A percentile compares a stretch with the other conserved stretches of the same genome.
These are phyloP conservation scores for Perizoma flavofasciatum DNA, from an alignment of 2,888 invertebrate species.

Conservation along the genomic window DNA sequence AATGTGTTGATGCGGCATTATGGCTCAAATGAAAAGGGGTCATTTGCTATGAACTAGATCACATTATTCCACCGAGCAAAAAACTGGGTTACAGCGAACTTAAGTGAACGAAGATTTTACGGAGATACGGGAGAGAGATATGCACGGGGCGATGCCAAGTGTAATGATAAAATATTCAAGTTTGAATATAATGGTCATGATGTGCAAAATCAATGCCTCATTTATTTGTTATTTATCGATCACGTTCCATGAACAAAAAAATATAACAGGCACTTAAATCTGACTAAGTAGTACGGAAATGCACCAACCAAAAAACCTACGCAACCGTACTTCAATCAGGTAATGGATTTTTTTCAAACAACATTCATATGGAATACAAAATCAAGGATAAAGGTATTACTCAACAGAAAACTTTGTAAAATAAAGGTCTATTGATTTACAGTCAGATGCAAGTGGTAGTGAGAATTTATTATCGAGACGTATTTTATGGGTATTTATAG, in stretches of 20 bases:
- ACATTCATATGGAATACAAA: constrained; percentile 13
- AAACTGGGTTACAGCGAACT: constrained; percentile 42
- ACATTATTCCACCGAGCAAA: constrained; percentile 34
- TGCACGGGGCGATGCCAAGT: constrained; percentile 9
- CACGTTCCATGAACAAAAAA: constrained; percentile 15
- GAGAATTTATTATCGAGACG: constrained; percentile 30
- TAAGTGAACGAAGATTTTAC: constrained; percentile 17
- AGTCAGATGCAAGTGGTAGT: constrained; percentile 24
- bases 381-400: constrained; percentile 12
- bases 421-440: constrained; percentile 18
- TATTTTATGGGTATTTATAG: constrained; percentile 38
- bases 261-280: constrained; percentile 17
- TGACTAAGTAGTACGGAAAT: constrained; percentile 11
- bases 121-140: constrained; percentile 16
- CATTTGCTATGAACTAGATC: constrained; percentile 37
- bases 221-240: constrained; percentile 9
- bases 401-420: constrained; percentile 12
- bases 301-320: constrained; percentile 9
- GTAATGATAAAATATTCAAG: constrained; percentile 9
- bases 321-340: constrained; percentile 16
- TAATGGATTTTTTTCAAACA: constrained; percentile 26
- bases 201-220: constrained; percentile 7
- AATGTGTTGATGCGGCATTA: constrained; percentile 45
- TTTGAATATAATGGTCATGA: constrained; percentile 3
- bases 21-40: constrained; percentile 45